Percentiles rank a stretch among this genome's conserved stretches.
These are phyloP conservation scores for Phyllotreta cruciferae DNA, from an alignment of 2,888 invertebrate species.

Conservation along the genomic window DNA sequence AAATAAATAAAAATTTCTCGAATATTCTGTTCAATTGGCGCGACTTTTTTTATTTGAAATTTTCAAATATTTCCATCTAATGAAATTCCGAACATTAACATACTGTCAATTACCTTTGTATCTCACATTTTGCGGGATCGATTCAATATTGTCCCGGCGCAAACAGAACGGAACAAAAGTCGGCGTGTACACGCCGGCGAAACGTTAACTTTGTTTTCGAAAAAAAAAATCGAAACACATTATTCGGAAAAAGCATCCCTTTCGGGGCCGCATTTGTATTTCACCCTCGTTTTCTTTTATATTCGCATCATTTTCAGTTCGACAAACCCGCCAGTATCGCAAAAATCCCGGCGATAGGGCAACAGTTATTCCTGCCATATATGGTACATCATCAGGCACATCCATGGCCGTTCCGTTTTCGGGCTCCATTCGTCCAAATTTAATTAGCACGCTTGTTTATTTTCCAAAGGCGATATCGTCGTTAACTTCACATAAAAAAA, in stretches of 20 bases:
- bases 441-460: slow-evolving; percentile 22
- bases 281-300: slow-evolving; percentile 16
- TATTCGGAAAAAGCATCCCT: slow-evolving; percentile 4
- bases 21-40: too few relatives aligned
- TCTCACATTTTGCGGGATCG: too few relatives aligned
- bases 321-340: slow-evolving; percentile 4
- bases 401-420: slow-evolving; percentile 11
- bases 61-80: too few relatives aligned
- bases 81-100: too few relatives aligned
- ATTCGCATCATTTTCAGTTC: slow-evolving; percentile 16
- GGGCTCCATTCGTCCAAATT: slow-evolving; percentile 16
- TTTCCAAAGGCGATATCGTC: slow-evolving; percentile 15
- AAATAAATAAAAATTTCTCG: too few relatives aligned
- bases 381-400: not conserved
- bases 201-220: too few relatives aligned
- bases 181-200: too few relatives aligned
- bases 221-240: too few relatives aligned
- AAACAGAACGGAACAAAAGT: too few relatives aligned
- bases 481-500: slow-evolving; percentile 13
- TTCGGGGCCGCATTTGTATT: slow-evolving; percentile 6
- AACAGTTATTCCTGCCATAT: slow-evolving; percentile 5
- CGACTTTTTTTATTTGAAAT: too few relatives aligned
- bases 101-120: too few relatives aligned
- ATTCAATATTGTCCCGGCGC: too few relatives aligned
- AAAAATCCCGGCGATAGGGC: slow-evolving; percentile 11